Evolutionary conservation across 2,797 vertebrate genomes (phyloP), one percentile per base, ranked within the genome.

Genomic region (Arctocebus calabarensis): DNA sequence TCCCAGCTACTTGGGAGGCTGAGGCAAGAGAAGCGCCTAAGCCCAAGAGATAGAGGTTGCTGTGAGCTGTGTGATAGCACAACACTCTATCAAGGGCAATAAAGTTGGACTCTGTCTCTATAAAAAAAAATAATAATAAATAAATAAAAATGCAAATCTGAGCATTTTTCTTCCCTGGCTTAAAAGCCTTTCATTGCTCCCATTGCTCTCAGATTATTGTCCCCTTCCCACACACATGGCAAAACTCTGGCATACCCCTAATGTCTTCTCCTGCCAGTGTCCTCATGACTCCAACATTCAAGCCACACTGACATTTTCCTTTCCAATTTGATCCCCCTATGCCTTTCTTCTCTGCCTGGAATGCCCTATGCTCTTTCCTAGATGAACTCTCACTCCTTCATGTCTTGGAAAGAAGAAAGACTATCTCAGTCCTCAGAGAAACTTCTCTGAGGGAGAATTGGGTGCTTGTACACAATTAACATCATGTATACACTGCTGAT

Each of bases 161-260:
- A 90, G 48, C 74, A 57, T 87, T 73, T 85, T 75, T 73, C 25
- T 22, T 92, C 48, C 70, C 91, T 77, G 84, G 66, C 71, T 90
- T 78, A 81, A 94, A 84, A 86, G 48, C 29, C 34, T 93, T n/a
- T 84, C 23, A 0, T 92, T 95, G 52, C 32, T 81, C 43, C 37
- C 59, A 5, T 78, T 73, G n/a, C 75, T 64, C 66, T 94, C 43
- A 29, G 45, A n/a, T 57, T 64, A 32, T 79, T 45, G 32, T 25
- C 74, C 71, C 52, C 40, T 40, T 74, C 73, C 74, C 48, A 37
- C 74, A n/a, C 17, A 40, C 57, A 1, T 22, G 43, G 25, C 22
- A 48, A 6, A 75, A 71, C 52, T 74, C 84, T 70, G 82, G 19
- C 75, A 19, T 48, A 14, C 84, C 43, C 90, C 71, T 90, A 23